Percentiles rank a stretch among this genome's conserved stretches.
These are phyloP conservation scores for Marisa cornuarietis DNA, from an alignment of 1,140 invertebrate genomes.

Conservation along the genomic window DNA sequence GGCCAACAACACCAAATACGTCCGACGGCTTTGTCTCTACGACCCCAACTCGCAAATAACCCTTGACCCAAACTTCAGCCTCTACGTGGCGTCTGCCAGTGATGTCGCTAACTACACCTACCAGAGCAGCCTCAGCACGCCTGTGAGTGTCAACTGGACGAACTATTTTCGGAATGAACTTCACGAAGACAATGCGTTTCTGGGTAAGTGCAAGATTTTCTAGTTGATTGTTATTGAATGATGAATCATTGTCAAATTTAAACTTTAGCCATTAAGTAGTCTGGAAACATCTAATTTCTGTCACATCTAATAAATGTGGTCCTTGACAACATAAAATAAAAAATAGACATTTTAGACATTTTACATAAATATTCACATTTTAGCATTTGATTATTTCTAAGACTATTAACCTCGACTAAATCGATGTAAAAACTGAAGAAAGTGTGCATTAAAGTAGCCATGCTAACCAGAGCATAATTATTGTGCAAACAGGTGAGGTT, in stretches of 20 bases:
- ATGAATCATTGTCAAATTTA: too few relatives aligned
- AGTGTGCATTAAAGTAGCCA: too few relatives aligned
- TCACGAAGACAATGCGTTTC: slow-evolving; percentile 27
- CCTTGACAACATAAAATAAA: too few relatives aligned
- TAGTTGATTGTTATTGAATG: not conserved
- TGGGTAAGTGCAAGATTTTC: not conserved
- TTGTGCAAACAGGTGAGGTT: not conserved
- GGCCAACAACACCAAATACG: slow-evolving; percentile 34
- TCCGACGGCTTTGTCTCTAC: slow-evolving; percentile 32
- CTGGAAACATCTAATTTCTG: too few relatives aligned
- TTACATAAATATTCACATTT: too few relatives aligned
- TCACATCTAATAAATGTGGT: too few relatives aligned
- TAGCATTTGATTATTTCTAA: too few relatives aligned
- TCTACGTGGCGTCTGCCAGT: slow-evolving; percentile 59
- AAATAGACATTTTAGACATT: too few relatives aligned
- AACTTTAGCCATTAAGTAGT: too few relatives aligned
- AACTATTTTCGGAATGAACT: slow-evolving; percentile 33
- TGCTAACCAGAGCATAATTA: accelerated
- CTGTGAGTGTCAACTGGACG: slow-evolving; percentile 21
- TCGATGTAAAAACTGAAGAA: too few relatives aligned
- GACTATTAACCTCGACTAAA: too few relatives aligned
- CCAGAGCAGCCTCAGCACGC: slow-evolving; percentile 3
- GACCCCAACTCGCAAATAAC: slow-evolving; percentile 73
- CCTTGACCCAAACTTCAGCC: slow-evolving; percentile 83
- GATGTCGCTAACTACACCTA: slow-evolving; percentile 15